These are phyloP conservation scores for Cyclura pinguis DNA, from an alignment of 2,797 vertebrate genomes.

Conservation along the genomic window DNA sequence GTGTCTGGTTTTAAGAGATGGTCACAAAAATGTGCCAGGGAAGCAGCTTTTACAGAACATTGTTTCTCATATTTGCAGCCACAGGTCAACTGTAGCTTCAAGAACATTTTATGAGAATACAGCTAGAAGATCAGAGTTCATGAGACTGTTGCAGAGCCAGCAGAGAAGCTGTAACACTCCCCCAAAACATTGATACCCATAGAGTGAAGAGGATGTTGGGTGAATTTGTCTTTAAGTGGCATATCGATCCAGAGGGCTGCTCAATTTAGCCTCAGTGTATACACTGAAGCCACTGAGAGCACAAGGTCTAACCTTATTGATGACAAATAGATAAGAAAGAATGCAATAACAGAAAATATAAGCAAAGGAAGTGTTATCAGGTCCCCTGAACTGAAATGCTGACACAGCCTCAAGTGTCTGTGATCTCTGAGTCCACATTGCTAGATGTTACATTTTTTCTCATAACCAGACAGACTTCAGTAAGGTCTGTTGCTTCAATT, in stretches of 20 bases:
- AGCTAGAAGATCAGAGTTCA: slow-evolving; percentile 2
- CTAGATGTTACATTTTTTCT: too few relatives aligned
- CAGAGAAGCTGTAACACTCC: neutral
- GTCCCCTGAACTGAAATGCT: too few relatives aligned
- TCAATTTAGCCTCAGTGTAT: too few relatives aligned
- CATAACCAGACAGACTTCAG: too few relatives aligned
- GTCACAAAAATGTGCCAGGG: slow-evolving; percentile 18
- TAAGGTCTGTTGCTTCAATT: neutral
- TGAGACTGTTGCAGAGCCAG: neutral
- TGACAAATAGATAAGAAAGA: too few relatives aligned
- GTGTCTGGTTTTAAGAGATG: slow-evolving; percentile 10
- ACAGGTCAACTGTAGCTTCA: neutral
- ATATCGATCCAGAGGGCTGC: too few relatives aligned
- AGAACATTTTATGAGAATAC: slow-evolving; percentile 12
- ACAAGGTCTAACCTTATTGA: too few relatives aligned
- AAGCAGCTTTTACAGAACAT: slow-evolving; percentile 22
- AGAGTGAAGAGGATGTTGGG: neutral
- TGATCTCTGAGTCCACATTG: too few relatives aligned
- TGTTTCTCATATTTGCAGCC: slow-evolving; percentile 31
- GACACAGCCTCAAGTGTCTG: too few relatives aligned
- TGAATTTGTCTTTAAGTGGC: neutral
- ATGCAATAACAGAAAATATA: too few relatives aligned
- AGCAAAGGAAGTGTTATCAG: too few relatives aligned
- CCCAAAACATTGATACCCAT: neutral
- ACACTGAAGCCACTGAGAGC: too few relatives aligned